Percentiles rank a stretch among this genome's conserved stretches.
phyloP scores from a whole-genome alignment of 2,113 vertebrate species.

The Progne subis region DNA sequence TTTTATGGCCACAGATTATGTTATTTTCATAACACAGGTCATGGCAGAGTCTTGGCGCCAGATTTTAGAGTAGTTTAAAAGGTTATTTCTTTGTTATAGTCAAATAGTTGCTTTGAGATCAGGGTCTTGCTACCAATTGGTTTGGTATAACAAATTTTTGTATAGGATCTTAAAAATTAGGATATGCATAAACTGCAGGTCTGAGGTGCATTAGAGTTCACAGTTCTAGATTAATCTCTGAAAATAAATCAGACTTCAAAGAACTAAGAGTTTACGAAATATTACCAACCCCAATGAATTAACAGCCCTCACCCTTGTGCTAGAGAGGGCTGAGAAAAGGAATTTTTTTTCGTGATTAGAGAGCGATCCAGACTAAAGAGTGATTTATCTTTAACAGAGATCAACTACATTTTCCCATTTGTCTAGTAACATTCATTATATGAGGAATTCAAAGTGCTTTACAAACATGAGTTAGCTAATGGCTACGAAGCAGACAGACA shows the following conservation, averaged over 20 bases:
- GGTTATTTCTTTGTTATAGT: background rate
- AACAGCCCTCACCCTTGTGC: background rate
- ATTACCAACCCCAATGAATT: background rate
- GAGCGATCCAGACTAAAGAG: background rate
- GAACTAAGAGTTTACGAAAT: background rate
- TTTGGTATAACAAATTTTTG: background rate
- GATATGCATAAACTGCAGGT: background rate
- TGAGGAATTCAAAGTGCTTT: background rate
- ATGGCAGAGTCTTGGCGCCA: slow-evolving; percentile 18
- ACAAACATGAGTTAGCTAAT: background rate
- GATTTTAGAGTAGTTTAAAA: background rate
- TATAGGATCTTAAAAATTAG: background rate
- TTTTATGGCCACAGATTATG: slow-evolving; percentile 14
- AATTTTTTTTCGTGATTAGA: rapidly evolving
- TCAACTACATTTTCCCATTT: background rate
- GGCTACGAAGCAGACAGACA: background rate
- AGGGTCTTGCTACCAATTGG: background rate
- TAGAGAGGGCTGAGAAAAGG: background rate
- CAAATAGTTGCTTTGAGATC: background rate
- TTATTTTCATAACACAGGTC: slow-evolving; percentile 49
- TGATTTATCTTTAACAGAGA: background rate
- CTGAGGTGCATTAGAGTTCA: background rate
- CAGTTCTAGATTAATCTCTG: background rate
- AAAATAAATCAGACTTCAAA: background rate
- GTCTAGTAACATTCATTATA: background rate